These are phyloP conservation scores for Drosophila bocqueti DNA, from an alignment of 1,140 invertebrate genomes.

Conservation along the genomic window DNA sequence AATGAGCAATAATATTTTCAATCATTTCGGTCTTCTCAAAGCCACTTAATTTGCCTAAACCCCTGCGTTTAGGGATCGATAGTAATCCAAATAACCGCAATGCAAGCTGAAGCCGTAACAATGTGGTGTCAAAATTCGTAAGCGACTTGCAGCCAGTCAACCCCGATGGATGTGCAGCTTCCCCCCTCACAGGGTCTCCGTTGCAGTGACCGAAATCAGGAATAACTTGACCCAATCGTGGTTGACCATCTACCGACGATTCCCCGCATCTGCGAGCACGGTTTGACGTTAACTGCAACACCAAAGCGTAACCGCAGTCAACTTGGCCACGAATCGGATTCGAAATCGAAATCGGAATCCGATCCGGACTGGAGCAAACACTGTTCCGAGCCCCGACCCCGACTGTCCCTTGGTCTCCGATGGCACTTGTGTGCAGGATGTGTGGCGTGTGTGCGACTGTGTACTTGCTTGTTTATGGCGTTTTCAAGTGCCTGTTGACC, in stretches of 20 bases:
- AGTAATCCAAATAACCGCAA: constrained; percentile 25
- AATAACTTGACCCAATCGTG: constrained; percentile 73
- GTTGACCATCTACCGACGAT: constrained; percentile 53
- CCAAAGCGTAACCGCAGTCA: constrained; percentile 65
- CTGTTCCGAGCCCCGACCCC: neutral
- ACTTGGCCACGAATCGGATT: constrained; percentile 55
- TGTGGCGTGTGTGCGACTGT: constrained; percentile 10
- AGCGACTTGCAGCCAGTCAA: constrained; percentile 16
- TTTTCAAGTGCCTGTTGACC: constrained; percentile 73
- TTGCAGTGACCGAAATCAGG: constrained; percentile 56
- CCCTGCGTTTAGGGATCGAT: constrained; percentile 40
- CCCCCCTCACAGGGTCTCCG: constrained; percentile 5
- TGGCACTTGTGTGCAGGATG: constrained; percentile 54
- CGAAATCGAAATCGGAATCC: constrained; percentile 6
- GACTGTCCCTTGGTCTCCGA: constrained; percentile 38
- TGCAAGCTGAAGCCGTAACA: constrained; percentile 37
- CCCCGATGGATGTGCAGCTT: constrained; percentile 4
- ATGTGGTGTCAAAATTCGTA: constrained; percentile 48
- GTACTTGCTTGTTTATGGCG: constrained; percentile 70
- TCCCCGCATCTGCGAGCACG: constrained; percentile 39
- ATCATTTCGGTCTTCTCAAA: constrained; percentile 13
- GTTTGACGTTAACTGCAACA: constrained; percentile 71
- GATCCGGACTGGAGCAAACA: constrained; percentile 23
- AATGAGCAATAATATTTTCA: constrained; percentile 32
- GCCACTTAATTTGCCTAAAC: constrained; percentile 43